Base-by-base conservation (phyloP, 1,140 invertebrate genomes). In the Cherax quadricarinatus region DNA sequence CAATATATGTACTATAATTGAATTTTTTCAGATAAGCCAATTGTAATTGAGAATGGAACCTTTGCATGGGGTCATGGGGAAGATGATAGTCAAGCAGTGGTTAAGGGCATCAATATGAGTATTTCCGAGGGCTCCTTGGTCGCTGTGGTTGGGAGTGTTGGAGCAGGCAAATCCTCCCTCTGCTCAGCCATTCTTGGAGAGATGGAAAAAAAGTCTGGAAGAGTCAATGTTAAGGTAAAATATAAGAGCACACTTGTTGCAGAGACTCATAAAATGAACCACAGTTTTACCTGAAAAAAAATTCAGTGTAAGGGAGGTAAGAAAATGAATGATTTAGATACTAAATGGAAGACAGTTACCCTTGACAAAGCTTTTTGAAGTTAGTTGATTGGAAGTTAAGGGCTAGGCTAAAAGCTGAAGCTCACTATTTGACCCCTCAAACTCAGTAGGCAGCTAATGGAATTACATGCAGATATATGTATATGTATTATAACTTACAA, bases 111-210 rank as follows among this genome's bases (percentile, higher is more conserved):
- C 85, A 94, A 95, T 93, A 21, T 96, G 1, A 93, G 92, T 48
- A 86, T 96, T 0, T 92, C 94, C 48, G 81, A 93, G 57, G 95
- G 95, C 12, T 93, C 90, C 51, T 94, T 95, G 24, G 95, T 96
- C 10, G 96, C 96, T 24, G 95, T 97, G 12, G 96, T 97, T 57
- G 96, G 96, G 12, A 94, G 94, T 48, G 96, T 97, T 10, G 96
- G 96, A 24, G 94, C 95, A 60, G 96, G 96, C 21, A 97, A 97
- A 94, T 96, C 96, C 1, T 96, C 96, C 21, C 94, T 97, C 10
- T 88, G 96, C 0, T 95, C 95, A n/a, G 96, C 96, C 30, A 94
- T 97, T 10, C 94, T 97, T 14, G 96, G 96, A 82, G 96, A 96
- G 94, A 95, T 96, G 95, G 94, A 95, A 53, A 95, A 95, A 92